These are phyloP conservation scores for Achlya flavicornis DNA, from an alignment of 2,888 invertebrate genomes.

Conservation along the genomic window DNA sequence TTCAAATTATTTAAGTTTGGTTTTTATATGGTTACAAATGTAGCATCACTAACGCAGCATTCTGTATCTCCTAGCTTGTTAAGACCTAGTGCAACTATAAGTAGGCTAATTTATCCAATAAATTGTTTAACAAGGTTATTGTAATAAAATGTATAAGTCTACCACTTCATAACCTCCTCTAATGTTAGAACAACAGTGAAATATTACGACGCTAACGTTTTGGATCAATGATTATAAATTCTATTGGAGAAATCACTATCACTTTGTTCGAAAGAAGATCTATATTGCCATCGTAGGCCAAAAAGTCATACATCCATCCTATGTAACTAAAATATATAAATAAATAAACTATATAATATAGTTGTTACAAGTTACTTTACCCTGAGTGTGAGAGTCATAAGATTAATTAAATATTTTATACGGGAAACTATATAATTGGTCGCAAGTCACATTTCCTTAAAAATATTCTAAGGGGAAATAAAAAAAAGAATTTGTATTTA, in stretches of 20 bases:
- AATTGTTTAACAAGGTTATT: slow-evolving; percentile 64
- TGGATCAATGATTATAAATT: slow-evolving; percentile 36
- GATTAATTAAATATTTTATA: slow-evolving; percentile 65
- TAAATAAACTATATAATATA: slow-evolving; percentile 62
- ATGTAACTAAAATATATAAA: slow-evolving; percentile 57
- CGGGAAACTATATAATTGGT: slow-evolving; percentile 75
- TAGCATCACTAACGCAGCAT: slow-evolving; percentile 26
- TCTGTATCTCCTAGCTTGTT: slow-evolving; percentile 35
- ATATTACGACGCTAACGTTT: slow-evolving; percentile 25
- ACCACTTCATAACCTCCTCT: slow-evolving; percentile 56
- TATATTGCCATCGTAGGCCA: slow-evolving; percentile 64
- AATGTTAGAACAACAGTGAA: slow-evolving; percentile 63
- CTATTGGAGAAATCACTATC: slow-evolving; percentile 39
- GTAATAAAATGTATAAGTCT: slow-evolving; percentile 46
- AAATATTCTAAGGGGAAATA: slow-evolving; percentile 67
- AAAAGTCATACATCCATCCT: slow-evolving; percentile 68
- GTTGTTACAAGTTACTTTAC: slow-evolving; percentile 68
- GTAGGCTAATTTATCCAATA: slow-evolving; percentile 65
- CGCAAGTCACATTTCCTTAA: slow-evolving; percentile 65
- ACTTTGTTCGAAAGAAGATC: slow-evolving; percentile 32
- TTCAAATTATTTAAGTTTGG: no score
- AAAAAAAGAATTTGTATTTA: slow-evolving; percentile 54
- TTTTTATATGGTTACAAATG: slow-evolving; percentile 28
- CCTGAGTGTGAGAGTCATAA: slow-evolving; percentile 81
- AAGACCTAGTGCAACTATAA: slow-evolving; percentile 67